Conservation (phyloP, 2,797 vertebrate species). For the Labeo calbasu region DNA sequence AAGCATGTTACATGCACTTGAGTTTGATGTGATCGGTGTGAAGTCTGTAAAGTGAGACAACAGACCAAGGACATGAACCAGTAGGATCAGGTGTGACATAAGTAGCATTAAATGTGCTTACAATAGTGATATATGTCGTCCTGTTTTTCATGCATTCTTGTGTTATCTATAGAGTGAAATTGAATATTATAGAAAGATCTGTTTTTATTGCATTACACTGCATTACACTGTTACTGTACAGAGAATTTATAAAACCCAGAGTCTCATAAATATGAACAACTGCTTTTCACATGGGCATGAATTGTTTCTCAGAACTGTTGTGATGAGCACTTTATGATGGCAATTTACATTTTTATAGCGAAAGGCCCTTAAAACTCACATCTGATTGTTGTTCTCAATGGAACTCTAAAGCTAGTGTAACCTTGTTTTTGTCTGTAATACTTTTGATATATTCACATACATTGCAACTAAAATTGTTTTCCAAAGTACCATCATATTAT, state of each 20-base stretch:
- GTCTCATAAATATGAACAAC: neutral
- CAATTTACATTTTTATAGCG: neutral
- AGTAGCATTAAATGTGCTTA: slow-evolving; percentile 27
- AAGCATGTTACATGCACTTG: neutral
- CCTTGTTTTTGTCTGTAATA: neutral
- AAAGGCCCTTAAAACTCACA: neutral
- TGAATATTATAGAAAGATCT: neutral
- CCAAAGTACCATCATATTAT: neutral
- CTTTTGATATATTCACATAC: neutral
- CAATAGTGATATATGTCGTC: neutral
- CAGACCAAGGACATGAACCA: slow-evolving; percentile 1
- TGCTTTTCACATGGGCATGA: neutral
- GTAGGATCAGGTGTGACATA: slow-evolving; percentile 14
- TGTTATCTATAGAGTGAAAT: neutral
- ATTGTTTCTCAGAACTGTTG: slow-evolving; percentile 10
- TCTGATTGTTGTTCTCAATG: neutral
- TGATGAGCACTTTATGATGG: slow-evolving; percentile 29
- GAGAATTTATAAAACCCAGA: neutral
- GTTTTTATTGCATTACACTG: neutral
- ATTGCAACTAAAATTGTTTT: neutral
- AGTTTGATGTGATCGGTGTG: slow-evolving; percentile 33
- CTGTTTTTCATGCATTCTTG: neutral
- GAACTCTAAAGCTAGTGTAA: neutral
- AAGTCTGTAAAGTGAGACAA: slow-evolving; percentile 34
- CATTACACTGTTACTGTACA: neutral